phyloP scores from a whole-genome alignment of 2,888 invertebrate species.

The Cotesia congregata region DNA sequence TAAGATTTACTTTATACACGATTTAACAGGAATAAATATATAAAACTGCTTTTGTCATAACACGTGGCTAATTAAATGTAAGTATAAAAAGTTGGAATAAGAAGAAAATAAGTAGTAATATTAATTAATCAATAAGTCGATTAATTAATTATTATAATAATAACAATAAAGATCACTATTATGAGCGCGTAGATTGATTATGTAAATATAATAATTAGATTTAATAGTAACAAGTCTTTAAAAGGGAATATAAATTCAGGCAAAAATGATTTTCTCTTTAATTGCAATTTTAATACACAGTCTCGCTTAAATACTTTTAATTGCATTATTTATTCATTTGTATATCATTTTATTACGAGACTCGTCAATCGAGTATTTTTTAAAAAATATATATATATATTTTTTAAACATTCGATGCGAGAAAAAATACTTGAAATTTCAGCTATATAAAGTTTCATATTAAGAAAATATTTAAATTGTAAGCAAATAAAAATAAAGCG shows the following conservation, averaged over 20 bases:
- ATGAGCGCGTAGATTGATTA: constrained; percentile 40
- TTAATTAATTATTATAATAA: constrained; percentile 9
- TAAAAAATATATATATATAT: background rate
- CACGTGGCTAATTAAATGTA: constrained; percentile 43
- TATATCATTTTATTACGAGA: constrained; percentile 2
- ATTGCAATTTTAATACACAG: constrained; percentile 11
- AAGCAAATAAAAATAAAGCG: constrained; percentile 45
- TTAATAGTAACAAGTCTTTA: constrained; percentile 51
- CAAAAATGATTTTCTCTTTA: constrained; percentile 18
- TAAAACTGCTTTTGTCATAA: constrained; percentile 49
- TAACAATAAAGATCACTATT: constrained; percentile 40
- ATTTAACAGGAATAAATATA: constrained; percentile 58
- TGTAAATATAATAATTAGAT: constrained; percentile 32
- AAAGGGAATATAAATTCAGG: constrained; percentile 43
- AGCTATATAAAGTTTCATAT: constrained; percentile 46
- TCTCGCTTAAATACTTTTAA: constrained; percentile 21
- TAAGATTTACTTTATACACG: constrained; percentile 50
- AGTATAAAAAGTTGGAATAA: constrained; percentile 36
- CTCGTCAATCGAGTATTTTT: background rate
- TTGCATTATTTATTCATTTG: background rate
- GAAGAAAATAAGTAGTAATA: background rate
- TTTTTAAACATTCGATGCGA: constrained; percentile 3
- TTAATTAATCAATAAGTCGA: background rate
- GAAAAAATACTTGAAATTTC: constrained; percentile 40
- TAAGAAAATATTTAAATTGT: constrained; percentile 43